phyloP scores from a whole-genome alignment of 2,113 vertebrate species.

The Myodes glareolus region DNA sequence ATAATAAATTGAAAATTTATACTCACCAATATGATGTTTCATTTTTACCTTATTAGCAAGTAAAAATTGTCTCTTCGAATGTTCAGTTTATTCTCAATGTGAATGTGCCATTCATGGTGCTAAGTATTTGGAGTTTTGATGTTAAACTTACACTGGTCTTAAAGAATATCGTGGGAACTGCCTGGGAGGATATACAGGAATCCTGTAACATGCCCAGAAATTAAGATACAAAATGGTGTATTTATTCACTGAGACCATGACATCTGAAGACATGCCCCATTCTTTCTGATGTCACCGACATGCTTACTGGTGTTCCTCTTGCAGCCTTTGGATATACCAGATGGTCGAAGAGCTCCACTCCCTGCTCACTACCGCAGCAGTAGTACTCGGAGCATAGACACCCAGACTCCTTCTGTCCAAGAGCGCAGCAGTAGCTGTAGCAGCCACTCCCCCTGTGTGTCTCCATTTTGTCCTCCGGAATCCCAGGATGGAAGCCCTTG shows the following conservation, averaged over 20 bases:
- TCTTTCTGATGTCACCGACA: not conserved
- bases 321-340: conserved; percentile 92
- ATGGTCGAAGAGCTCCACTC: conserved; percentile 93
- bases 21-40: not conserved
- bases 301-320: conserved; percentile 60
- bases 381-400: conserved; percentile 94
- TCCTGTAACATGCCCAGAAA: not conserved
- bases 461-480: conserved; percentile 92
- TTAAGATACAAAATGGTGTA: not conserved
- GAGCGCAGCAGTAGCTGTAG: conserved; percentile 93
- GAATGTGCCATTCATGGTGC: not conserved
- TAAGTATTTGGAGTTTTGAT: not conserved
- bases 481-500: conserved; percentile 96
- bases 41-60: conserved; percentile 10
- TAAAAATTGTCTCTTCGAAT: not conserved
- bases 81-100: not conserved
- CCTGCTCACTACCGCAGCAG: conserved; percentile 92
- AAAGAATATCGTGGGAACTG: not conserved
- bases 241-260: not conserved
- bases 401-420: conserved; percentile 93
- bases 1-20: not conserved
- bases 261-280: not conserved
- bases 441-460: conserved; percentile 91
- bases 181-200: not conserved
- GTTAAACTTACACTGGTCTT: not conserved